phyloP scores from a whole-genome alignment of 2,888 invertebrate species.

The Notodonta dromedarius region DNA sequence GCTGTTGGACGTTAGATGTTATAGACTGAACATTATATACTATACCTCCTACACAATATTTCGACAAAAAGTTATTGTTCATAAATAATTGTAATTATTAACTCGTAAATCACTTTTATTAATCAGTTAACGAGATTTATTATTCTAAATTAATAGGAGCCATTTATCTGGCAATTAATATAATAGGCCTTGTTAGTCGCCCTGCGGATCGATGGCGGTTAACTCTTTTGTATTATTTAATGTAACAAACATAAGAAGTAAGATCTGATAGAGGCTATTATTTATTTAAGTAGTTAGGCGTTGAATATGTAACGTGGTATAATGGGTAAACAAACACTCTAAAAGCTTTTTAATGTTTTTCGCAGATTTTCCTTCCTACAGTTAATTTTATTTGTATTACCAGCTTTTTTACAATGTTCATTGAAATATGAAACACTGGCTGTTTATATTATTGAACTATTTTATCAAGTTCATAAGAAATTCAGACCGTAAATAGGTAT shows the following conservation, averaged over 20 bases:
- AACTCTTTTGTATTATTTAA: constrained; percentile 10
- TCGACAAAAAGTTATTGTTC: constrained; percentile 23
- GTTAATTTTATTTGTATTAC: no score
- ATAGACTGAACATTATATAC: not conserved
- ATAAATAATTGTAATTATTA: constrained; percentile 44
- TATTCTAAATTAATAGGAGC: constrained; percentile 47
- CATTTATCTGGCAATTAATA: constrained; percentile 55
- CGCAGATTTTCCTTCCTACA: not conserved
- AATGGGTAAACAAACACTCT: constrained; percentile 15
- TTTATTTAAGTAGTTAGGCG: constrained; percentile 1
- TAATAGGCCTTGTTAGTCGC: constrained; percentile 45
- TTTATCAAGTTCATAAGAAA: not conserved
- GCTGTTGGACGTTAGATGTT: no score
- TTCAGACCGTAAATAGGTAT: not conserved
- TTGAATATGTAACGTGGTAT: constrained; percentile 15
- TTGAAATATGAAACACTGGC: no score
- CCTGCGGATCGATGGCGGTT: constrained; percentile 29
- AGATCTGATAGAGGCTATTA: not conserved
- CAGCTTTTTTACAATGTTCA: no score
- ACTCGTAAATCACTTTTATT: constrained; percentile 46
- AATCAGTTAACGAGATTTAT: constrained; percentile 52
- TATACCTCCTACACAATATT: constrained; percentile 9
- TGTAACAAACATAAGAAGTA: not conserved
- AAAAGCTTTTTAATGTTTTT: constrained; percentile 37
- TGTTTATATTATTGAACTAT: not conserved